Conservation (phyloP, 37 sponge, comb jelly and placozoan genomes). For the Lycopodina hypogea region DNA sequence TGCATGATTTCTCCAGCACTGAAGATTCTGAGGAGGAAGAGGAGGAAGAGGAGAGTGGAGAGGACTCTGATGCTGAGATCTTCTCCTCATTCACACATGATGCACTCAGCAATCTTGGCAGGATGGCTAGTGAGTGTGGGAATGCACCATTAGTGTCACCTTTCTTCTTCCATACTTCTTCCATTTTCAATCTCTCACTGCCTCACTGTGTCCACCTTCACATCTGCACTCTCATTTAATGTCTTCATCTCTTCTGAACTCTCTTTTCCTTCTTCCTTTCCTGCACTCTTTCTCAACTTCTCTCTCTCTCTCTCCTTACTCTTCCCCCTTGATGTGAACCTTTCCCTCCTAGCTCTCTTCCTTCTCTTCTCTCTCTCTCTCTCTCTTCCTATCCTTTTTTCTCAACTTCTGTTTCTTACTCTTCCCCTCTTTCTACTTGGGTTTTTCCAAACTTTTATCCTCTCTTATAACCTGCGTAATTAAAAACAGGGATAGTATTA, state of each 20-base stretch:
- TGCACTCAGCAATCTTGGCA: constrained; percentile 5
- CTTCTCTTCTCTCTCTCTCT: background rate
- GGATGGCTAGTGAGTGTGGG: background rate
- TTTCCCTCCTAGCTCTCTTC: background rate
- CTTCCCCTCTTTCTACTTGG: background rate
- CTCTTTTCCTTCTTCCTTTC: background rate
- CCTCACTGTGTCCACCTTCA: too few relatives aligned
- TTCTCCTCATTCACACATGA: constrained; percentile 27
- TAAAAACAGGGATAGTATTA: too few relatives aligned
- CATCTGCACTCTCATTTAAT: background rate
- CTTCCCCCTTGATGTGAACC: too few relatives aligned
- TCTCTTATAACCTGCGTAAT: too few relatives aligned
- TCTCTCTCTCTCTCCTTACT: too few relatives aligned
- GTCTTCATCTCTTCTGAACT: background rate
- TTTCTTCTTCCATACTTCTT: background rate
- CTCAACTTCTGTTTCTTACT: background rate
- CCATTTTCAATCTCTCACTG: background rate
- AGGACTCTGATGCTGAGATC: constrained; percentile 35
- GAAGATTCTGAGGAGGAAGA: constrained; percentile 19
- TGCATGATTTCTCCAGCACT: constrained; percentile 14
- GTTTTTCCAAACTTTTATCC: too few relatives aligned
- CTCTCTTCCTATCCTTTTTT: background rate
- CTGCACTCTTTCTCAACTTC: background rate
- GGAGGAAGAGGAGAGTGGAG: constrained; percentile 18
- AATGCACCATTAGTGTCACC: background rate